Conservation (phyloP, 2,113 vertebrate genomes). For the Tragelaphus imberbis region DNA sequence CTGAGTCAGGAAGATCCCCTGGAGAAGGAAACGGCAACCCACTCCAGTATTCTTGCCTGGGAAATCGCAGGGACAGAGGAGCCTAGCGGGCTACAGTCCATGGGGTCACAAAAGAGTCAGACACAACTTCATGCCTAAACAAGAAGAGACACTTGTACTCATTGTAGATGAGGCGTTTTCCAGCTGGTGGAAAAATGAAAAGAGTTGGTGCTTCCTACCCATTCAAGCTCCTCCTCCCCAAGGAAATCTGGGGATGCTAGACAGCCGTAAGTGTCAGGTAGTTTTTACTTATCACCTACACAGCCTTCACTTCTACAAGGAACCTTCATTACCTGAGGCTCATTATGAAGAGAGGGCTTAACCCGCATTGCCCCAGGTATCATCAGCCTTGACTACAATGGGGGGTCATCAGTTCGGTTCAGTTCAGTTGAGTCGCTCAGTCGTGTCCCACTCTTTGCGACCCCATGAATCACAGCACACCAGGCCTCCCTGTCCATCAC, state of each 20-base stretch:
- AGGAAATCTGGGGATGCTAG: not conserved
- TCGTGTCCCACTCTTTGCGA: too few relatives aligned
- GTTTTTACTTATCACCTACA: not conserved
- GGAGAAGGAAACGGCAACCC: not conserved
- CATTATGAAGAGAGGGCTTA: not conserved
- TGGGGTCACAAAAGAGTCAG: not conserved
- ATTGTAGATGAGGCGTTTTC: not conserved
- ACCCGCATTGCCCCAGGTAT: not conserved
- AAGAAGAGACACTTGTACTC: not conserved
- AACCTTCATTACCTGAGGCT: not conserved
- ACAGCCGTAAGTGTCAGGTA: not conserved
- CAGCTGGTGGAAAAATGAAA: not conserved
- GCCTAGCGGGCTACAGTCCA: accelerated
- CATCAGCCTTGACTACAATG: not conserved
- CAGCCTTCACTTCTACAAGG: not conserved
- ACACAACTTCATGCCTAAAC: not conserved
- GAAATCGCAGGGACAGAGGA: not conserved
- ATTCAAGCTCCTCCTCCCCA: not conserved
- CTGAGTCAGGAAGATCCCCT: not conserved
- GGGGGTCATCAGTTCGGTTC: not conserved
- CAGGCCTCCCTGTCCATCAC: too few relatives aligned
- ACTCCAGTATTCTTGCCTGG: not conserved
- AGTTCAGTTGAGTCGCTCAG: too few relatives aligned
- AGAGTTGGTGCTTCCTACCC: not conserved
- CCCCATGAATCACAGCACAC: too few relatives aligned